Base-by-base conservation (phyloP, 2,888 invertebrate genomes). In the Microctonus hyperodae region DNA sequence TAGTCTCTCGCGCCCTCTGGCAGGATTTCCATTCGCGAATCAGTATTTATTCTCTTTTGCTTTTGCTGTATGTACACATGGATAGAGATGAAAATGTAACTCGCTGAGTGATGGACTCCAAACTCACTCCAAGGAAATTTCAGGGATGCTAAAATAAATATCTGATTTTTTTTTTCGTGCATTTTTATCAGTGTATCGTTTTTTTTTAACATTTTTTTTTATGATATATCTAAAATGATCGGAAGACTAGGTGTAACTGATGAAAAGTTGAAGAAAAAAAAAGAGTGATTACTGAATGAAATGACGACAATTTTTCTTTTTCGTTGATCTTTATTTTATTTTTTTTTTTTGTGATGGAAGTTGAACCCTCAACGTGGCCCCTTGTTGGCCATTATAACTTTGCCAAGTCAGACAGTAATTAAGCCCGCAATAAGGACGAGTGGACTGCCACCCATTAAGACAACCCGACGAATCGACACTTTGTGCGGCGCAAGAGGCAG, bases 401-500 rank as follows among this genome's bases (percentile, higher is more conserved):
- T 79, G 78, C 76, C 72, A 78, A 81, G 81, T 80, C 79, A 81
- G 82, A 78, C 79, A 81, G 83, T 83, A 83, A 83, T 83, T 83
- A 83, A 83, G 83, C 82, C 80, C 75, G 82, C 82, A 83, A 81
- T 82, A 82, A 83, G 79, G 80, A 81, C 77, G 78, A 82, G 81
- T 79, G 81, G 81, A 79, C 80, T 75, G 78, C 77, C 75, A 76
- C 73, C 83, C 82, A 83, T 83, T 83, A 82, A 78, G 78, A 76
- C 78, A 79, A 76, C 80, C 69, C 67, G 79, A 79, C 76, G 78
- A 75, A 79, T 83, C 82, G 82, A 80, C 83, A 81, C 81, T 83
- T 79, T 79, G 79, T 77, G 76, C 79, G 76, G 74, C 73, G 73
- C 28, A 65, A 60, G 62, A n/a, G 40, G 50, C 59, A 60, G 59